Base-by-base conservation (phyloP, 1,140 invertebrate genomes). In the Dinoponera quadriceps region DNA sequence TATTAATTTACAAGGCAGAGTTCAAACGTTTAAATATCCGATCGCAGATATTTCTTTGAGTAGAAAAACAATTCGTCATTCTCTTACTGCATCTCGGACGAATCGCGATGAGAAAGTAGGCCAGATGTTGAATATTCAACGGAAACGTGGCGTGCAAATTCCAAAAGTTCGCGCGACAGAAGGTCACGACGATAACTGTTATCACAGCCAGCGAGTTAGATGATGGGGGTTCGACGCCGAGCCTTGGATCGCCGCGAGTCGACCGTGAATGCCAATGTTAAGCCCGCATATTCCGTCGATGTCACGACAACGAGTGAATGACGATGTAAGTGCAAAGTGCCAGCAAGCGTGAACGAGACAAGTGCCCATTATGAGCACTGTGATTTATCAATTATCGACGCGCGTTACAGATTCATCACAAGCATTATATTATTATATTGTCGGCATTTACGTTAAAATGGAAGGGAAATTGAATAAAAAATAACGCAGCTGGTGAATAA, bases 191-290 rank as follows among this genome's bases (percentile, higher is more conserved):
- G 49, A 66, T 78, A 59, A 66, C 44, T 59, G 49, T 83, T 82
- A 74, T 83, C 54, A 18, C 38, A 48, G 33, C 82, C 60, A n/a
- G 66, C 29, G 72, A 63, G 66, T 68, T 20, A 55, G 49, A 85
- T 89, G 69, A 73, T 80, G 51, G 33, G 83, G 83, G 85, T 69
- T 86, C 55, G 78, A 63, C 80, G 78, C 85, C 33, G 81, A 88
- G 87, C 81, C 86, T 90, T 88, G 84, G 84, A 83, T 87, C 74
- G 66, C 38, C 18, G 20, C 63, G 65, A 66, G 60, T 82, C 75
- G 84, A 55, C 81, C 82, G 48, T 84, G 85, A 90, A 90, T 88
- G 78, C 83, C 84, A 88, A 86, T 84, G 87, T 82, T 80, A 71
- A 73, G 48, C 90, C 90, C 90, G 89, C 87, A 91, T 91, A 25